These are phyloP conservation scores for Parelbella ahira DNA, from an alignment of 2,888 invertebrate genomes.

Conservation along the genomic window DNA sequence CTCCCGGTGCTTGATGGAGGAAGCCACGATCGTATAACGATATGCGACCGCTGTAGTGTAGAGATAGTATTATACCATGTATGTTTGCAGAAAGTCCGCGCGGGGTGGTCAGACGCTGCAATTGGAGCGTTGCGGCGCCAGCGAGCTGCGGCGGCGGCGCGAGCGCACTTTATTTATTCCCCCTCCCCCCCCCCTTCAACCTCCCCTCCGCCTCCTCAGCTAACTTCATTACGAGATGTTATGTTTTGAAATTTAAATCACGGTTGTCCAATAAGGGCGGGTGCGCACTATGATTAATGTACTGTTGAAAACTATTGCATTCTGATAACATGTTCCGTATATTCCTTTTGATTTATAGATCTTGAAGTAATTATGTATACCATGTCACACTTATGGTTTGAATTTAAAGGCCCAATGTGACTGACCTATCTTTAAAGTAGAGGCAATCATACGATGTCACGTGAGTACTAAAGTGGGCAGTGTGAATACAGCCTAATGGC, in stretches of 20 bases:
- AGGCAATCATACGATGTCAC: too few relatives aligned
- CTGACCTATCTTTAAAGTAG: too few relatives aligned
- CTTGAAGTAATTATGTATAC: too few relatives aligned
- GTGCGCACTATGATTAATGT: conserved; percentile 2
- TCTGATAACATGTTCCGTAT: too few relatives aligned
- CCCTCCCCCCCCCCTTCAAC: too few relatives aligned
- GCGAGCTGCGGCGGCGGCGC: conserved; percentile 42
- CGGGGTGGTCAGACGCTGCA: conserved; percentile 43
- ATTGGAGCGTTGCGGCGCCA: conserved; percentile 75
- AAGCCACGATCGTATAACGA: conserved; percentile 10
- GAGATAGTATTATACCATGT: conserved; percentile 12
- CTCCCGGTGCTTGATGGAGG: background rate
- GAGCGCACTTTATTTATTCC: conserved; percentile 51
- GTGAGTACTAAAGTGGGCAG: too few relatives aligned
- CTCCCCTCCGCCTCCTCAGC: too few relatives aligned
- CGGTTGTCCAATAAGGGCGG: conserved; percentile 42
- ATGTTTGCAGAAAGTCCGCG: conserved; percentile 13
- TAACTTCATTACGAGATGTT: conserved; percentile 45
- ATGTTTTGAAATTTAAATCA: conserved; percentile 64
- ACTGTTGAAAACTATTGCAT: too few relatives aligned
- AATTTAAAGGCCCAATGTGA: too few relatives aligned
- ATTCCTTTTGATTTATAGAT: too few relatives aligned
- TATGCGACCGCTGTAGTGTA: background rate
- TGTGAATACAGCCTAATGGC: conserved; percentile 16
- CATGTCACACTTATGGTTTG: too few relatives aligned